Evolutionary conservation across 2,113 vertebrate genomes (phyloP), one percentile per base, ranked within the genome.

Genomic region (Tympanuchus pallidicinctus): DNA sequence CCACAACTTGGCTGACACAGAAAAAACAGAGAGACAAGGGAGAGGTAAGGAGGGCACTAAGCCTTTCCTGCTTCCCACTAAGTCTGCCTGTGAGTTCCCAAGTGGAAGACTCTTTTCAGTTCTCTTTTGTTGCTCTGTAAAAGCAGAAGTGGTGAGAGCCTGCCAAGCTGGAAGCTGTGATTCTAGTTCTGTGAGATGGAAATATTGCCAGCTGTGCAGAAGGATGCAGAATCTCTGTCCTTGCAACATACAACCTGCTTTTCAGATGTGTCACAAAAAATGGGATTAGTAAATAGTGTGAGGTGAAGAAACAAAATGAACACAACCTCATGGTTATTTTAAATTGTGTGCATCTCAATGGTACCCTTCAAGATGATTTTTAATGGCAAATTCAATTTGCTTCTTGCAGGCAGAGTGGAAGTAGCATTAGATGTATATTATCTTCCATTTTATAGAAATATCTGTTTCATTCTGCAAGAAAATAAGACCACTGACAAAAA

Each of bases 401-500:
- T 94, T 94, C 24, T 74, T 80, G n/a, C 10, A 74, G 42, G 11
- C 43, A 72, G 54, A 45, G 30, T 85, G 30, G 30, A 92, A 80
- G 11, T 40, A 78, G 13, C 48, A 79, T 64, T 64, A 93, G 38
- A 5, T 34, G 57, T 82, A 80, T 66, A 21, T 20, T 82, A 10
- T 52, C 30, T 89, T 92, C 50, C 22, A n/a, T 89, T 89, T 77
- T 83, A 80, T 66, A 90, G 47, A 10, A 87, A 87, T 65, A 85
- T 64, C 36, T 89, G 22, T 80, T 96, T 95, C 2, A 32, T 93
- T 92, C 71, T 24, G 6, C 6, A 10, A 90, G 93, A 78, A 91
- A 96, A 91, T 72, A 72, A 93, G 60, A 86, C 20, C 16, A 60
- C 79, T 96, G 67, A 78, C 67, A 84, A 73, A 67, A 85, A 94